Percentiles rank a stretch among this genome's conserved stretches.
Evolutionary conservation across 2,888 invertebrate genomes (phyloP).

Genomic region (Crocallis elinguaria): DNA sequence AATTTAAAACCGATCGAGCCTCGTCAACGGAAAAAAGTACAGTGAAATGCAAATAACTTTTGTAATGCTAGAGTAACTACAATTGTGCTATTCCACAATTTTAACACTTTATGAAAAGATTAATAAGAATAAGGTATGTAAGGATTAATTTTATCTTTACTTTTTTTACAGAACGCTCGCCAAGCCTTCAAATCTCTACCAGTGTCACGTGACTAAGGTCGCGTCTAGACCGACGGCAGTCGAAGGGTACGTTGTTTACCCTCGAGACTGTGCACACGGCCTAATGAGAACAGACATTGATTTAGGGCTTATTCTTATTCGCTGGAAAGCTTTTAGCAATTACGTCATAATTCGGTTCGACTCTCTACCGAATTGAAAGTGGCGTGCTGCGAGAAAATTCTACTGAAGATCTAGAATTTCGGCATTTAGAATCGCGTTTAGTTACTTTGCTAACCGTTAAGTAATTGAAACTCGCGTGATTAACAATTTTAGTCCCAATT

Average conservation of each 20-base stretch:
- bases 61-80: too few relatives aligned
- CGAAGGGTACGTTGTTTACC: constrained; percentile 58
- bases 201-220: constrained; percentile 51
- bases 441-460: background rate
- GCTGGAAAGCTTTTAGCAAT: constrained; percentile 59
- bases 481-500: background rate
- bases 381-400: constrained; percentile 28
- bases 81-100: too few relatives aligned
- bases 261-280: constrained; percentile 47
- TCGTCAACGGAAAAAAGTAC: too few relatives aligned
- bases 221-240: constrained; percentile 56
- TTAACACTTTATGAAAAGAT: too few relatives aligned
- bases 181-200: constrained; percentile 28
- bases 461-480: constrained; percentile 4
- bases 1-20: too few relatives aligned
- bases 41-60: too few relatives aligned
- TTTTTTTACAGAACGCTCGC: background rate
- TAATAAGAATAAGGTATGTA: too few relatives aligned
- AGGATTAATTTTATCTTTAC: background rate
- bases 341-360: constrained; percentile 57
- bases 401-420: constrained; percentile 18
- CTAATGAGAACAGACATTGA: constrained; percentile 62
- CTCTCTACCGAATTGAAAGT: constrained; percentile 43
- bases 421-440: constrained; percentile 4
- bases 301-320: constrained; percentile 50